Percentiles rank a stretch among this genome's conserved stretches.
These are phyloP conservation scores for Poeciliopsis prolifica DNA, from an alignment of 2,113 vertebrate species.

Conservation along the genomic window DNA sequence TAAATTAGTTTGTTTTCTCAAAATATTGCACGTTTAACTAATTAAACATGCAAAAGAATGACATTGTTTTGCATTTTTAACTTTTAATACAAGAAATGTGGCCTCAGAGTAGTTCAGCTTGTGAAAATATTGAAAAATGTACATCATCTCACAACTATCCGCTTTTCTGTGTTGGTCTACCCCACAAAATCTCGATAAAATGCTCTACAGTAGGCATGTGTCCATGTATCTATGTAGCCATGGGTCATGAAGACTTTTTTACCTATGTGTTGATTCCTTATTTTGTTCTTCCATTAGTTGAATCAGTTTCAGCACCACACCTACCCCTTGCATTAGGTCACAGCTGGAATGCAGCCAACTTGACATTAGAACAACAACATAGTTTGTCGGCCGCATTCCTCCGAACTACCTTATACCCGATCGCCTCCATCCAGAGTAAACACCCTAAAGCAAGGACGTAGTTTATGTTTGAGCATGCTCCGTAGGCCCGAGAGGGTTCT, in stretches of 20 bases:
- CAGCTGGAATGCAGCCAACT: constrained; percentile 24
- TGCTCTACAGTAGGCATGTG: neutral
- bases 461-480: constrained; percentile 5
- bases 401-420: neutral
- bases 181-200: neutral
- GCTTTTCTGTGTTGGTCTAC: neutral
- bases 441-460: constrained; percentile 15
- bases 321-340: constrained; percentile 23
- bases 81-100: too few relatives aligned
- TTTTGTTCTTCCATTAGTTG: neutral
- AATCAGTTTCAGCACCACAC: constrained; percentile 8
- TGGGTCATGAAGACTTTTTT: neutral
- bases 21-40: too few relatives aligned
- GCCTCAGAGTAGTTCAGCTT: neutral
- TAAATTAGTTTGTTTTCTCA: too few relatives aligned
- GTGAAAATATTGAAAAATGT: neutral
- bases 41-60: too few relatives aligned
- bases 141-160: neutral
- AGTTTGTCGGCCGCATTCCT: neutral
- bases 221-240: neutral
- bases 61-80: too few relatives aligned
- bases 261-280: neutral
- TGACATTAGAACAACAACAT: constrained; percentile 15
- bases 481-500: constrained; percentile 9
- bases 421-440: constrained; percentile 6